A percentile compares a stretch with the other conserved stretches of the same genome.
phyloP scores from a whole-genome alignment of 2,797 vertebrate genomes.

The Leuciscus waleckii region DNA sequence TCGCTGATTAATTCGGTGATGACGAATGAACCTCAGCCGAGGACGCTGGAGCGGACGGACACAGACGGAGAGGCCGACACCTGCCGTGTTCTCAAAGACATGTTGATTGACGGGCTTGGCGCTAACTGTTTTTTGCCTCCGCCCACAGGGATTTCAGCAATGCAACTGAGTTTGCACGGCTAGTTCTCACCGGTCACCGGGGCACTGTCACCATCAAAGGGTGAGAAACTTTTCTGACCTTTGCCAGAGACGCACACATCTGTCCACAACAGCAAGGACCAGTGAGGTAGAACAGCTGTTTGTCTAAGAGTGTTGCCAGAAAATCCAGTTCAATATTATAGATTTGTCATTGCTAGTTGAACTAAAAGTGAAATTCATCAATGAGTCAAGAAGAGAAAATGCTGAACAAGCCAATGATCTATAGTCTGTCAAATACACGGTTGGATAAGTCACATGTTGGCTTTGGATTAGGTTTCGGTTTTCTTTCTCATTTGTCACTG shows the following conservation, averaged over 20 bases:
- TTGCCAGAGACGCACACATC: constrained; percentile 57
- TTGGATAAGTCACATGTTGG: constrained; percentile 21
- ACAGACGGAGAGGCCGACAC: constrained; percentile 74
- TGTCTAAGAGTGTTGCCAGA: constrained; percentile 46
- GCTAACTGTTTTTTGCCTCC: constrained; percentile 66
- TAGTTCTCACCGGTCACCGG: constrained; percentile 73
- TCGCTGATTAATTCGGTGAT: constrained; percentile 84
- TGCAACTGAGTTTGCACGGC: constrained; percentile 70
- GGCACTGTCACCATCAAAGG: constrained; percentile 65
- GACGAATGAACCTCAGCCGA: constrained; percentile 82
- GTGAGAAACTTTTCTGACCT: constrained; percentile 51
- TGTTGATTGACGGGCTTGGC: constrained; percentile 79
- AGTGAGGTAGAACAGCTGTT: constrained; percentile 73
- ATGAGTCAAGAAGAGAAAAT: constrained; percentile 10
- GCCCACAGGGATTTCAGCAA: constrained; percentile 77
- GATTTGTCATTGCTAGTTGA: constrained; percentile 28
- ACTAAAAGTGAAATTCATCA: constrained; percentile 12
- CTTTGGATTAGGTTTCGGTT: not conserved
- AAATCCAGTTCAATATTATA: constrained; percentile 25
- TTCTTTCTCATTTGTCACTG: not conserved
- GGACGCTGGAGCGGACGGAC: constrained; percentile 72
- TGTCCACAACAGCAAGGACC: constrained; percentile 59
- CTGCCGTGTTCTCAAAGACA: constrained; percentile 77
- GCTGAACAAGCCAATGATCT: not conserved
- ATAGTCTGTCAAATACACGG: not conserved